A percentile compares a stretch with the other conserved stretches of the same genome.
Evolutionary conservation across 2,113 vertebrate species (phyloP).

Genomic region (Mesoclemmys tuberculata): DNA sequence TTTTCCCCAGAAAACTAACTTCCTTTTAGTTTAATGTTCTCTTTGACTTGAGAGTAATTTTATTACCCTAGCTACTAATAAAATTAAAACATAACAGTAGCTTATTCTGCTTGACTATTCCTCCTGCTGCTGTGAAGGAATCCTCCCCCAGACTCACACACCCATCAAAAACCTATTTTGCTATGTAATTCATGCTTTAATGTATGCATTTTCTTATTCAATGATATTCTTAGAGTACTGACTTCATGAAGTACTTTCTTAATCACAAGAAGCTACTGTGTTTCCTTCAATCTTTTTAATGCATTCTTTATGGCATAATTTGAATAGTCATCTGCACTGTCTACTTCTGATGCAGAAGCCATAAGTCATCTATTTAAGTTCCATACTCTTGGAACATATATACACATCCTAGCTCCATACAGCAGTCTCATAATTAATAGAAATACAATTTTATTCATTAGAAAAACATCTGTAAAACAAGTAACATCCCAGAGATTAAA

Average conservation of each 20-base stretch:
- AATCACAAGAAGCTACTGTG: not conserved
- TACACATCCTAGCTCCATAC: not conserved
- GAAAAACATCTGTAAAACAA: not conserved
- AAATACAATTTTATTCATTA: not conserved
- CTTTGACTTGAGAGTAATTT: not conserved
- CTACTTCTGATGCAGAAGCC: not conserved
- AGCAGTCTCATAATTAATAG: not conserved
- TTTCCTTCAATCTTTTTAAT: not conserved
- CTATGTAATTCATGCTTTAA: not conserved
- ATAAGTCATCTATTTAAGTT: not conserved
- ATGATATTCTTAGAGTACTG: not conserved
- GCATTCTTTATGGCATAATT: not conserved
- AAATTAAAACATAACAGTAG: not conserved
- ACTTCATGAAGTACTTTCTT: not conserved
- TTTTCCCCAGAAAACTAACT: not conserved
- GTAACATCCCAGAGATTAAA: not conserved
- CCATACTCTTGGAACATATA: not conserved
- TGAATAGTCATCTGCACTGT: not conserved
- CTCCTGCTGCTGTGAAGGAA: conserved; percentile 20
- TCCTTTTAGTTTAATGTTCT: not conserved
- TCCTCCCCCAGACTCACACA: not conserved
- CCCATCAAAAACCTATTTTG: not conserved
- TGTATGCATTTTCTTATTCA: not conserved
- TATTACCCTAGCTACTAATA: not conserved
- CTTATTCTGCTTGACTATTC: not conserved